A percentile compares a stretch with the other conserved stretches of the same genome.
Evolutionary conservation across 1,140 invertebrate species (phyloP).

Genomic region (Hirudo medicinalis): DNA sequence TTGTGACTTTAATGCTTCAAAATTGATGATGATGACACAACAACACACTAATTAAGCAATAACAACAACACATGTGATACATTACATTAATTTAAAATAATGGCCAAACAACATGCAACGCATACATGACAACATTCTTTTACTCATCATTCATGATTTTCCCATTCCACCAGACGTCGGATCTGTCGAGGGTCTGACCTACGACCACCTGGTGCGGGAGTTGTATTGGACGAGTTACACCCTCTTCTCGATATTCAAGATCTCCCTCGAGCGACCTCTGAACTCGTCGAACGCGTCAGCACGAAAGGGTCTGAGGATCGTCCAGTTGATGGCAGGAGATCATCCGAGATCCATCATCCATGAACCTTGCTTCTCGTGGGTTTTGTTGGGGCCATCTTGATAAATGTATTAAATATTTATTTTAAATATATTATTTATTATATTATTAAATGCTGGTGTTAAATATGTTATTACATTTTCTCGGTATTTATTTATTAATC

Average conservation of each 20-base stretch:
- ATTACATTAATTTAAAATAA: too few relatives aligned
- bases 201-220: slow-evolving; percentile 50
- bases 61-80: too few relatives aligned
- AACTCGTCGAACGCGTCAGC: not conserved
- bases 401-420: too few relatives aligned
- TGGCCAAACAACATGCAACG: too few relatives aligned
- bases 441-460: too few relatives aligned
- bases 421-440: too few relatives aligned
- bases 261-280: slow-evolving; percentile 27
- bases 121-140: too few relatives aligned
- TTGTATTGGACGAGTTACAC: slow-evolving; percentile 76
- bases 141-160: slow-evolving; percentile 3
- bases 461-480: too few relatives aligned
- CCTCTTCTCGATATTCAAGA: slow-evolving; percentile 2
- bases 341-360: slow-evolving; percentile 63
- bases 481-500: too few relatives aligned
- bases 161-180: slow-evolving; percentile 41
- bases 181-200: slow-evolving; percentile 68
- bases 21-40: too few relatives aligned
- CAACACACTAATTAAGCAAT: too few relatives aligned
- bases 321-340: slow-evolving; percentile 55
- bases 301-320: slow-evolving; percentile 42
- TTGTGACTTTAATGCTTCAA: too few relatives aligned
- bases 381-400: slow-evolving; percentile 26
- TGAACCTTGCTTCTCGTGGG: not conserved